These are phyloP conservation scores for Ceratitis capitata DNA, from an alignment of 1,140 invertebrate species.

Conservation along the genomic window DNA sequence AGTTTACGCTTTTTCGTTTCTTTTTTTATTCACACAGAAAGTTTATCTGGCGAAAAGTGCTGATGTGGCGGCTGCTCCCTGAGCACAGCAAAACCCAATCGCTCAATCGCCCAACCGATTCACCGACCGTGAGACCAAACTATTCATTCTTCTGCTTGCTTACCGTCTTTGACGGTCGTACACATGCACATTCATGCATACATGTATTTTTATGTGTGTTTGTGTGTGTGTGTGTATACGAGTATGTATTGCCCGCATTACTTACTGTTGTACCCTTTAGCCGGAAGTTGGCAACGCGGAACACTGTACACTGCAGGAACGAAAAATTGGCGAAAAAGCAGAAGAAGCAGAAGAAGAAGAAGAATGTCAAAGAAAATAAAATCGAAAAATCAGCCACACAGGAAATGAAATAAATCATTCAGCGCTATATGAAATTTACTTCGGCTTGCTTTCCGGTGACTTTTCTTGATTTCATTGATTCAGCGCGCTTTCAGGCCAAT, in stretches of 20 bases:
- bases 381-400: constrained; percentile 5
- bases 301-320: neutral
- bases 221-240: too few species aligned
- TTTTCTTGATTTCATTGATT: constrained; percentile 38
- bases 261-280: neutral
- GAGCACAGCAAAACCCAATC: neutral
- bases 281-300: constrained; percentile 37
- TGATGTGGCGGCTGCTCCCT: constrained; percentile 25
- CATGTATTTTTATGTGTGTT: neutral
- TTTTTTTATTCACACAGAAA: too few species aligned
- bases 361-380: neutral
- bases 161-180: neutral
- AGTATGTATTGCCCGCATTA: too few species aligned
- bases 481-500: constrained; percentile 8
- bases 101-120: neutral
- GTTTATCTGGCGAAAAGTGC: constrained; percentile 43
- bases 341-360: neutral
- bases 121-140: neutral
- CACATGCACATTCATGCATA: neutral
- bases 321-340: constrained; percentile 17
- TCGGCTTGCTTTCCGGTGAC: constrained; percentile 4
- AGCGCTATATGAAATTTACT: constrained; percentile 35
- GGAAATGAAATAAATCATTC: constrained; percentile 44
- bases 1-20: too few species aligned
- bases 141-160: neutral